Evolutionary conservation across 2,888 invertebrate species (phyloP).

Genomic region (Chrysopilus asiliformis): DNA sequence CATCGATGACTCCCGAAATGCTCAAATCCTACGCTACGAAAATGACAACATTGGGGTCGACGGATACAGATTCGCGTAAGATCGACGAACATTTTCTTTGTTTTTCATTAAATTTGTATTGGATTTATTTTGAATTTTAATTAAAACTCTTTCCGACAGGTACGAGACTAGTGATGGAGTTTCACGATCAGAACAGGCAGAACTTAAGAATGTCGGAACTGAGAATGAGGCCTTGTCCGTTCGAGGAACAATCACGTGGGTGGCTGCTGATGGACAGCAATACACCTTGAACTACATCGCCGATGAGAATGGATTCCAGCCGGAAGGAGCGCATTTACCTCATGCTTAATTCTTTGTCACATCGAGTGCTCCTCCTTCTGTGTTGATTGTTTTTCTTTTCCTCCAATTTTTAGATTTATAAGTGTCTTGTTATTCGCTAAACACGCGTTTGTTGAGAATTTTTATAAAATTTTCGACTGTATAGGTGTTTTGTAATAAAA

Average conservation of each 20-base stretch:
- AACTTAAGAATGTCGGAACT: conserved; percentile 44
- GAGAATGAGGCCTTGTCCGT: conserved; percentile 48
- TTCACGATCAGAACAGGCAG: conserved; percentile 45
- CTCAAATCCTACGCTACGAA: conserved; percentile 42
- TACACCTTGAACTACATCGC: conserved; percentile 38
- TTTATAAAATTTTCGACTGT: too few species aligned
- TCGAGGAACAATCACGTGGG: conserved; percentile 45
- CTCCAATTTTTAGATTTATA: too few species aligned
- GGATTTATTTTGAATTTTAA: too few species aligned
- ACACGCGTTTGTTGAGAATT: too few species aligned
- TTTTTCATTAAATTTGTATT: too few species aligned
- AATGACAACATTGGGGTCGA: conserved; percentile 42
- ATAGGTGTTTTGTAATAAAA: too few species aligned
- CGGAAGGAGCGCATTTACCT: conserved; percentile 34
- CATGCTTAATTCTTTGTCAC: conserved; percentile 1
- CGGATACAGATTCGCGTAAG: conserved; percentile 51
- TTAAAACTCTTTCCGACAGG: too few species aligned
- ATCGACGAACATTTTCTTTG: too few species aligned
- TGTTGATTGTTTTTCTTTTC: too few species aligned
- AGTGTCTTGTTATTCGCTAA: too few species aligned
- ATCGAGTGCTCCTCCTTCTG: neutral
- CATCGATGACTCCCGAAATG: conserved; percentile 37
- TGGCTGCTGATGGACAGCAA: conserved; percentile 44
- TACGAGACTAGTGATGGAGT: conserved; percentile 52
- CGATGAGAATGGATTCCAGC: conserved; percentile 34